Percentiles rank a stretch among this genome's conserved stretches.
Conservation (phyloP, 2,888 invertebrate genomes). For the Agrotis clavis region DNA sequence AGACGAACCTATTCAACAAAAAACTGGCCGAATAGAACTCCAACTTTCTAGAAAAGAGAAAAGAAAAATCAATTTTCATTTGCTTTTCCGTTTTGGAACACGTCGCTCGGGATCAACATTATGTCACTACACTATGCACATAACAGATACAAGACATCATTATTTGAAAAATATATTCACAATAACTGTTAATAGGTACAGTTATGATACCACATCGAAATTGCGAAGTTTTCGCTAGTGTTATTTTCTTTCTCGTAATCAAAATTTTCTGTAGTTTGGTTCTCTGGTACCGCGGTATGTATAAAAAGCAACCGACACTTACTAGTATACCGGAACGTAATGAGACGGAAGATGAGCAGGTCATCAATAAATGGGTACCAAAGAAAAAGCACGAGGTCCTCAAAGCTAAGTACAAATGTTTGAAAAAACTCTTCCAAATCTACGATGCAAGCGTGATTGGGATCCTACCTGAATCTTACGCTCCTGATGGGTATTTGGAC, state of each 20-base stretch:
- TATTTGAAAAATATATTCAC: constrained; percentile 59
- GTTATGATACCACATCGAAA: constrained; percentile 84
- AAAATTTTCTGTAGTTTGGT: constrained; percentile 78
- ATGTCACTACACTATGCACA: constrained; percentile 80
- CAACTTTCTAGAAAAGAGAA: constrained; percentile 3
- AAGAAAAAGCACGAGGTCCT: constrained; percentile 87
- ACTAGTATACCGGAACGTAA: constrained; percentile 81
- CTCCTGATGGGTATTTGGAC: constrained; percentile 44
- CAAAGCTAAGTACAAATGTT: constrained; percentile 87
- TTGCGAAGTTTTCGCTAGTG: constrained; percentile 79
- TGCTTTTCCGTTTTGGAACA: constrained; percentile 52
- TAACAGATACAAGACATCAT: constrained; percentile 61
- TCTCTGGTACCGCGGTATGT: constrained; percentile 68
- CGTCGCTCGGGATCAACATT: constrained; percentile 60
- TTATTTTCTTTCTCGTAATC: constrained; percentile 74
- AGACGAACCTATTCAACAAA: constrained; percentile 9
- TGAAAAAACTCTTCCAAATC: constrained; percentile 87
- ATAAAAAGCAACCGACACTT: constrained; percentile 72
- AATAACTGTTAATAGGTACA: constrained; percentile 69
- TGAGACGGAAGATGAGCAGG: constrained; percentile 75
- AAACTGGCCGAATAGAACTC: constrained; percentile 28
- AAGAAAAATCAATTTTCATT: not conserved
- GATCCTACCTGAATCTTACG: constrained; percentile 76
- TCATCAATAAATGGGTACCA: constrained; percentile 82
- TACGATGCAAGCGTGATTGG: constrained; percentile 86